Base-by-base conservation (phyloP, 2,888 invertebrate genomes). In the Protophormia terraenovae region DNA sequence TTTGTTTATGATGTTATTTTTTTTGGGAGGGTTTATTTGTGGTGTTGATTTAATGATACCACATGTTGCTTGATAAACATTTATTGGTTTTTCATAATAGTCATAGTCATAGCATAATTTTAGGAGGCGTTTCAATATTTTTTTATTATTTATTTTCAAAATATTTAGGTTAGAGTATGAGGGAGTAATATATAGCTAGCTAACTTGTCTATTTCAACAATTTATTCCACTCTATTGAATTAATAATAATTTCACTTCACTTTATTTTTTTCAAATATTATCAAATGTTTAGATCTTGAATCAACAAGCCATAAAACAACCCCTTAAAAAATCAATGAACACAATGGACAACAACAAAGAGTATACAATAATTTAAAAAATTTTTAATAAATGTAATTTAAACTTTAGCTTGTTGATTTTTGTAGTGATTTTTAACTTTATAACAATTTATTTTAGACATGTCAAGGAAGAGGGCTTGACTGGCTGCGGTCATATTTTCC, bases 31-130 rank as follows among this genome's bases (percentile, higher is more conserved):
- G 58, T 53, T 71, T 69, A 53, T 47, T 72, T 60, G 67, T 64
- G 67, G 79, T 83, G 79, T 76, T 64, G 73, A 83, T 75, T 79
- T 75, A 83, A 79, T 83, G 47, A 75, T 83, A 85, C 55, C 82
- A 75, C 75, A 82, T 71, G 75, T 83, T 85, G 73, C 69, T 83
- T 47, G 64, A 10, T 64, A 58, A 66, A 66, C 45, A 66, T 58
- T 35, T 73, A 47, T 64, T 62, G 47, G 50, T 14, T 60, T 38
- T 45, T 71, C 19, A 35, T 55, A 64, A 78, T 58, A 50, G 16
- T 66, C 14, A 78, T 58, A 50, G 16, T 66, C 14, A 32, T 69
- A 75, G 69, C 83, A 82, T 82, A 85, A 55, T 85, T 82, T 82
- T 72, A 73, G 80, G 84, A 6, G 69, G 62, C 38, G 76, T 76